A percentile compares a stretch with the other conserved stretches of the same genome.
phyloP scores from a whole-genome alignment of 2,113 vertebrate genomes.

The Xyliphius kryptos region DNA sequence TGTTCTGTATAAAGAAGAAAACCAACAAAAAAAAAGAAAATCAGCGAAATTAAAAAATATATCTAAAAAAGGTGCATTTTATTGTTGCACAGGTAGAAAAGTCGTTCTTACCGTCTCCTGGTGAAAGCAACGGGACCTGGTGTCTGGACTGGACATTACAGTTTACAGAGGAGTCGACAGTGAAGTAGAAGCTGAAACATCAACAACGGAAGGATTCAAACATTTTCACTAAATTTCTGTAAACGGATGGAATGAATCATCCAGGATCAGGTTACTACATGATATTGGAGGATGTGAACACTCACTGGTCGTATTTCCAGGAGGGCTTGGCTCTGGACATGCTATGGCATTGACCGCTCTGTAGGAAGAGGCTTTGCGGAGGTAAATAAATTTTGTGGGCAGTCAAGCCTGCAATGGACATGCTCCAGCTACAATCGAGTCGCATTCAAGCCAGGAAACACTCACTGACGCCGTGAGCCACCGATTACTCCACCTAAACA shows the following conservation, averaged over 20 bases:
- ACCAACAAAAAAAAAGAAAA: no score
- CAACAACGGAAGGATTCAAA: background rate
- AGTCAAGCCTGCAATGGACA: slow-evolving; percentile 88
- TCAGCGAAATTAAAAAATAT: no score
- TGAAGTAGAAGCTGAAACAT: slow-evolving; percentile 74
- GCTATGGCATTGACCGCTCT: slow-evolving; percentile 69
- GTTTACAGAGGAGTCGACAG: slow-evolving; percentile 70
- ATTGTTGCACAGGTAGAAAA: background rate
- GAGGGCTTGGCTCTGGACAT: slow-evolving; percentile 76
- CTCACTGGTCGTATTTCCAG: slow-evolving; percentile 83
- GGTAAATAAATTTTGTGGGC: slow-evolving; percentile 83
- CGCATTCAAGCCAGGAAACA: slow-evolving; percentile 70
- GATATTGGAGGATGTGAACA: no score
- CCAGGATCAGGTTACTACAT: no score
- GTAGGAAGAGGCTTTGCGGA: slow-evolving; percentile 76
- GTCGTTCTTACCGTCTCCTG: slow-evolving; percentile 58
- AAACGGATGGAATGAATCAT: no score
- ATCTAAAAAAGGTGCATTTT: no score
- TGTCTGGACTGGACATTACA: slow-evolving; percentile 58
- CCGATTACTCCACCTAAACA: slow-evolving; percentile 55
- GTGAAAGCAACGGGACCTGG: slow-evolving; percentile 45
- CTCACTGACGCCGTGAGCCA: slow-evolving; percentile 53
- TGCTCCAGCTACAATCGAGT: slow-evolving; percentile 68
- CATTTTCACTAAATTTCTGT: no score
- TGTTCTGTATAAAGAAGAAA: slow-evolving; percentile 58